Conservation (phyloP, 2,113 vertebrate species). For the Glaucidium brasilianum region DNA sequence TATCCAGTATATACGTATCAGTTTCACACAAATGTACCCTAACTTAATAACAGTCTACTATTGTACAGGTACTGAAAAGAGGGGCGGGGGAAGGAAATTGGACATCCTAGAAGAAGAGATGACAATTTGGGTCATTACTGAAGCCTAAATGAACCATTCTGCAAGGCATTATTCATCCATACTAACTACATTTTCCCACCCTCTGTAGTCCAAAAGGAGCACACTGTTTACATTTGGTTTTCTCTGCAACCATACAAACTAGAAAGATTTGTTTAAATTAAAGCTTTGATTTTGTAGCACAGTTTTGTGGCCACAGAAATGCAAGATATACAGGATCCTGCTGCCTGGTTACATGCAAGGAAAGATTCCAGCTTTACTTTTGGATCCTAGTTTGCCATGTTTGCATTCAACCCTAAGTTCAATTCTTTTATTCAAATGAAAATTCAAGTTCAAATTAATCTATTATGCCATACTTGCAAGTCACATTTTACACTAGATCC, state of each 20-base stretch:
- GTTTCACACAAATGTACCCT: background rate
- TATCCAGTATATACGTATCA: background rate
- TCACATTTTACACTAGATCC: background rate
- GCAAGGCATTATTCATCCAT: background rate
- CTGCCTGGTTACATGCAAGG: background rate
- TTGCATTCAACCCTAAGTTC: background rate
- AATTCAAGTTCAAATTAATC: background rate
- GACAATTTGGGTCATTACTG: background rate
- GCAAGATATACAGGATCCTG: background rate
- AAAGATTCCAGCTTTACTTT: background rate
- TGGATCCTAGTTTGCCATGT: background rate
- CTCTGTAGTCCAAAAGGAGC: background rate
- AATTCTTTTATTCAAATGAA: background rate
- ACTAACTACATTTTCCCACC: background rate
- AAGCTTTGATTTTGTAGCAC: slow-evolving; percentile 4
- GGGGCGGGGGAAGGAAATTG: fast-evolving
- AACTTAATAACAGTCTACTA: background rate
- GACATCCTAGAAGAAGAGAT: background rate
- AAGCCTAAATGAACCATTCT: background rate
- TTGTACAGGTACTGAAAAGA: background rate
- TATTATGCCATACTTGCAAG: background rate
- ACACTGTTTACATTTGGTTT: slow-evolving; percentile 6
- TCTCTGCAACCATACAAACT: background rate
- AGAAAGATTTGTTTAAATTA: slow-evolving; percentile 25
- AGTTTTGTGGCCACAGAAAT: background rate